phyloP scores from a whole-genome alignment of 2,797 vertebrate species.

The Pseudomugil tenellus region DNA sequence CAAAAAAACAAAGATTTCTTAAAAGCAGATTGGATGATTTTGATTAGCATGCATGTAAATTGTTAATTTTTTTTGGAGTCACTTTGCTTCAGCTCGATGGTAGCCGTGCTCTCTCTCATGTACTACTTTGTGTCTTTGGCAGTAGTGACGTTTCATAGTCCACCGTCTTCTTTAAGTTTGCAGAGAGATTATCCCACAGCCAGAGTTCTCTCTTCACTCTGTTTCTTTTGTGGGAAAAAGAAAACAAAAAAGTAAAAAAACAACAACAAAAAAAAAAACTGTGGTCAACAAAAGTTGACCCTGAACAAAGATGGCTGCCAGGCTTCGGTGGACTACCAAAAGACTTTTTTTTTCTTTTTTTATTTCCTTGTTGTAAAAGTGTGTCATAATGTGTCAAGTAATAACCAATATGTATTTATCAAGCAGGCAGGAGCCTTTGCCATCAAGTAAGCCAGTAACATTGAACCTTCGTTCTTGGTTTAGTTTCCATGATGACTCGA shows the following conservation, averaged over 20 bases:
- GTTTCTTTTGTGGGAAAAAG: slow-evolving; percentile 34
- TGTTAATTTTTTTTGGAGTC: slow-evolving; percentile 71
- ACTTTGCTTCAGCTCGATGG: slow-evolving; percentile 63
- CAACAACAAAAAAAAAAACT: slow-evolving; percentile 27
- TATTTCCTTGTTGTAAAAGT: slow-evolving; percentile 60
- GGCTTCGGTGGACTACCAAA: slow-evolving; percentile 64
- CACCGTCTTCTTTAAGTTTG: slow-evolving; percentile 69
- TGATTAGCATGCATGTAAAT: slow-evolving; percentile 83
- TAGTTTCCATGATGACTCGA: slow-evolving; percentile 74
- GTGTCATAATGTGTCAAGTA: slow-evolving; percentile 63
- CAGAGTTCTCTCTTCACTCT: slow-evolving; percentile 59
- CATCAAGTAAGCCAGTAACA: slow-evolving; percentile 51
- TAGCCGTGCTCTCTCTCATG: slow-evolving; percentile 60
- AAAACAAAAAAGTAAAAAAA: slow-evolving; percentile 46
- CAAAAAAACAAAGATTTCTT: slow-evolving; percentile 74
- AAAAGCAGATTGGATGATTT: slow-evolving; percentile 80
- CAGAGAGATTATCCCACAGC: slow-evolving; percentile 50
- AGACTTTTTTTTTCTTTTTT: slow-evolving; percentile 35
- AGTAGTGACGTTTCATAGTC: slow-evolving; percentile 66
- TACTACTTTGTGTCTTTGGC: slow-evolving; percentile 72
- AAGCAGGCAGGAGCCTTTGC: slow-evolving; percentile 42
- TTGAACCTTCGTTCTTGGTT: slow-evolving; percentile 57
- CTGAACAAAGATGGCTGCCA: slow-evolving; percentile 68
- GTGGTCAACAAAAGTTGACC: slow-evolving; percentile 37
- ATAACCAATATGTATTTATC: slow-evolving; percentile 64